Percentiles rank a stretch among this genome's conserved stretches.
phyloP scores from a whole-genome alignment of 1,140 invertebrate genomes.

The Penaeus indicus region DNA sequence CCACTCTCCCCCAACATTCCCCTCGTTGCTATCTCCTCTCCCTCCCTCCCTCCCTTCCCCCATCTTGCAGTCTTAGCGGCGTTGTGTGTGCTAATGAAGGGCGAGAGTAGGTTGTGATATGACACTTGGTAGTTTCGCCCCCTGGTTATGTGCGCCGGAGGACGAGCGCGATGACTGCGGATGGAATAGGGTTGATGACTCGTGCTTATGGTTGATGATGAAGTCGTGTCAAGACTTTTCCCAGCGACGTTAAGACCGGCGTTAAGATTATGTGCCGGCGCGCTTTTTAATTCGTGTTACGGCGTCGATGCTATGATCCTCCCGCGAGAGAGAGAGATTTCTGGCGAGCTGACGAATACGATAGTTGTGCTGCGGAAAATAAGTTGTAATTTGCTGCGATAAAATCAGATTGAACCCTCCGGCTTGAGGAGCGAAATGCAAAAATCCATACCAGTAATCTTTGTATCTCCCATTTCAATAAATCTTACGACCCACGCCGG shows the following conservation, averaged over 20 bases:
- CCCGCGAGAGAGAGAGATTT: too few relatives aligned
- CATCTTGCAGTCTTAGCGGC: constrained; percentile 39
- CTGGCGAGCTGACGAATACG: too few relatives aligned
- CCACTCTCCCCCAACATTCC: neutral
- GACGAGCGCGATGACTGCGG: constrained; percentile 38
- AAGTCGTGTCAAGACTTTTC: neutral
- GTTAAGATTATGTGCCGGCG: too few relatives aligned
- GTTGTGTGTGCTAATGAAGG: constrained; percentile 63
- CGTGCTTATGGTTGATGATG: constrained; percentile 37
- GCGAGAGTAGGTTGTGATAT: constrained; percentile 56
- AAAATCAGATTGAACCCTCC: too few relatives aligned
- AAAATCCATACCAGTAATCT: constrained; percentile 23
- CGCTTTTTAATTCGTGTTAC: too few relatives aligned
- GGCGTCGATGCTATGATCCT: too few relatives aligned
- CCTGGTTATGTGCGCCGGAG: constrained; percentile 44
- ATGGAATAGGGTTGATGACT: constrained; percentile 54
- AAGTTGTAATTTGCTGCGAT: too few relatives aligned
- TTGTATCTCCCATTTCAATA: constrained; percentile 20
- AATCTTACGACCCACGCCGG: too few relatives aligned
- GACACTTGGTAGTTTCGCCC: constrained; percentile 51
- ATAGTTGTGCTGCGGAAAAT: too few relatives aligned
- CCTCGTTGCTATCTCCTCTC: neutral
- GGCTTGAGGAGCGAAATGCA: too few relatives aligned
- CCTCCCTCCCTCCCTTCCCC: constrained; percentile 1
- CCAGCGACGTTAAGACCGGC: too few relatives aligned